Base-by-base conservation (phyloP, 1,140 invertebrate genomes). In the Andrena cerasifolii region DNA sequence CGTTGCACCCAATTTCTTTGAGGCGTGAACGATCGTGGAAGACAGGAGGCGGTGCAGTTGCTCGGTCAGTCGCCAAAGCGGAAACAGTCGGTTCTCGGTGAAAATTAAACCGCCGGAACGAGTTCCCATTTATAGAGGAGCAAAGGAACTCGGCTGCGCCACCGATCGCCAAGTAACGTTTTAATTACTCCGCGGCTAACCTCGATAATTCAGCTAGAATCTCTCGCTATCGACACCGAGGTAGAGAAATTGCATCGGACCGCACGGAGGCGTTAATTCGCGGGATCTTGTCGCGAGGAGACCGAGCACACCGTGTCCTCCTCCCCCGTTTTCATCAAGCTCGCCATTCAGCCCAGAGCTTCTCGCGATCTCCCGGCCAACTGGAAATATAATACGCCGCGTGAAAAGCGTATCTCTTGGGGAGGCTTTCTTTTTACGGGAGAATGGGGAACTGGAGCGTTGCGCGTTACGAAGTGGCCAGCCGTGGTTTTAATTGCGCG, bases 21-120 rank as follows among this genome's bases (percentile, higher is more conserved):
- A n/a, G n/a, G n/a, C 36, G 36, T 40, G 3, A 40, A 40, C 36
- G 36, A 40, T 40, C 36, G 4, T 40, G 36, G 36, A 40, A 40
- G 10, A 40, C 36, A 10, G 36, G 4, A 40, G 10, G 36, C 36
- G 3, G 36, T 12, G 31, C 26, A 45, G 40, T 78, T 78, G 56
- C 40, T 70, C 58, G 1, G 49, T 21, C 12, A 63, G 45, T 70
- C 54, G 47, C 40, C 28, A 77, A 77, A 78, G 58, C 66, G 73
- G 65, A 80, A 65, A 72, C 79, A 65, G 61, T 66, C 33, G 28
- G n/a, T 33, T 49, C 79, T 26, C 59, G 31, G 43, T 80, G 70
- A 82, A 79, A 75, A 82, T 81, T 51, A 54, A 81, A 51, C 59
- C 68, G 61, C 54, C 62, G 36, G 68, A 72, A 81, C 79, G 76